Evolutionary conservation across 2,888 invertebrate species (phyloP).

Genomic region (Patella depressa): DNA sequence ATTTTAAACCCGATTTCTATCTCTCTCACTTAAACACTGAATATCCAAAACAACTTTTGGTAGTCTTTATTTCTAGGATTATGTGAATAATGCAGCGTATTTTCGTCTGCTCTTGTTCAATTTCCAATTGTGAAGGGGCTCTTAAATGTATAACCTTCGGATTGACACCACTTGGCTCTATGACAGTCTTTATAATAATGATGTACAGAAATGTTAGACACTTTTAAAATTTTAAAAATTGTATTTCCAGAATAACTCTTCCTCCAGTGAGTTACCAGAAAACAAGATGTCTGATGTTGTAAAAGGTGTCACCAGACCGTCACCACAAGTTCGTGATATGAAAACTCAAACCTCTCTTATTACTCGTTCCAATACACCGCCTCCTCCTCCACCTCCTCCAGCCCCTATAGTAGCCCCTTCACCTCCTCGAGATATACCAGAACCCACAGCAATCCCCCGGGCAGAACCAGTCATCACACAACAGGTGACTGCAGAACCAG

Average conservation of each 20-base stretch:
- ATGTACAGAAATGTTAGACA: no score
- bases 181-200: no score
- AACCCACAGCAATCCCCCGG: conserved; percentile 33
- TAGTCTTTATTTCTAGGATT: no score
- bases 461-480: conserved; percentile 25
- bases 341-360: conserved; percentile 44
- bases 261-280: conserved; percentile 63
- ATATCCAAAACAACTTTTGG: no score
- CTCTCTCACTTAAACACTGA: no score
- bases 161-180: no score
- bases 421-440: conserved; percentile 20
- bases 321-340: conserved; percentile 64
- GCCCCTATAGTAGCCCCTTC: conserved; percentile 20
- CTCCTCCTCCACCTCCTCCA: conserved; percentile 26
- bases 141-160: no score
- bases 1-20: no score
- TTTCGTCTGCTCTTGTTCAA: no score
- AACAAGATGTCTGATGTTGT: conserved; percentile 83
- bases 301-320: conserved; percentile 78
- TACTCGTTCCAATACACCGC: conserved; percentile 17
- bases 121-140: no score
- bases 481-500: conserved; percentile 37
- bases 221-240: no score
- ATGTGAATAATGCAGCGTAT: no score
- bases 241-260: conserved; percentile 55